Evolutionary conservation across 2,797 vertebrate genomes (phyloP), one percentile per base, ranked within the genome.

Genomic region (Poeciliopsis infans): DNA sequence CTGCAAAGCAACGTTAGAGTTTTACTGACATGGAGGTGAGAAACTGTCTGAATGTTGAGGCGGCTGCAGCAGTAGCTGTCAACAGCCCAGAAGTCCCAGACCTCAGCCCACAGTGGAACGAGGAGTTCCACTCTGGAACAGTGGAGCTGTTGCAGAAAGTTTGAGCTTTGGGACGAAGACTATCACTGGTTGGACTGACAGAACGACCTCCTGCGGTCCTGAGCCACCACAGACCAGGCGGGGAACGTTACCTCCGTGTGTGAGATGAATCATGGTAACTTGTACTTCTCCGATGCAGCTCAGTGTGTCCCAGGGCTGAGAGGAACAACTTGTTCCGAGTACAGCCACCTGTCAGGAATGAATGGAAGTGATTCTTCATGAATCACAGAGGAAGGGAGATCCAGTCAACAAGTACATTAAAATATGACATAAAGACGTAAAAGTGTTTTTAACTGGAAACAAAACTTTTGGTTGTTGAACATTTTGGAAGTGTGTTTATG

Each of bases 11-110:
- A 72, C 43, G 11, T 20, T 72, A 47, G 28, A 36, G 13, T 15
- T 47, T 72, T 23, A 33, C 43, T 49, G 71, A 51, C 36, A 49
- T 51, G 46, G 71, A 72, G 68, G 68, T n/a, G 31, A 72, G 46
- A 51, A 51, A 72, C 71, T 33, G 71, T 4, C 71, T 72, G 45
- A 28, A 28, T 25, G 71, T 33, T 2, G 46, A 36, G 28, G 46
- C 28, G 46, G 46, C 10, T 49, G 43, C 70, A 31, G n/a, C n/a
- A 18, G 28, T 7, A 18, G 15, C 2, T 72, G n/a, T 72, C 5
- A 47, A 47, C 43, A 16, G 11, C 57, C n/a, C n/a, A 31, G n/a
- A 36, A 2, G 59, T 64, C 18, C 31, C 31, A 64, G 33, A 64
- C 59, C 59, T 36, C 59, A 2, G 16, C 2, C 31, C 59, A 33